Evolutionary conservation across 2,113 vertebrate genomes (phyloP).

Genomic region (Oncorhynchus kisutch): DNA sequence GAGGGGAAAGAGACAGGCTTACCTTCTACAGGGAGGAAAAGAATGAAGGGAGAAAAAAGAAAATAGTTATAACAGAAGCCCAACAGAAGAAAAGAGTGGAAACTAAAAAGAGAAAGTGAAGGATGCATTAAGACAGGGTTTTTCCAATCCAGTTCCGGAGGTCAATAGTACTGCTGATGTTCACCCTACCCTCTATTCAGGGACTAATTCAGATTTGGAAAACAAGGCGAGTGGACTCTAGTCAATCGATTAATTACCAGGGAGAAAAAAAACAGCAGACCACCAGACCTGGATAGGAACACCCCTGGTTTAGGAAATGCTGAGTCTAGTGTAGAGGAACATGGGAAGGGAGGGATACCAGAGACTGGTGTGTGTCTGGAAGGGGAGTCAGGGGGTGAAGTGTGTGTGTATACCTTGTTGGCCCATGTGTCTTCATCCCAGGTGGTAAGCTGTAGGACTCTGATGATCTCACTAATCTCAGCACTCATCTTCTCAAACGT

Average conservation of each 20-base stretch:
- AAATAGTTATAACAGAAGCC: slow-evolving; percentile 66
- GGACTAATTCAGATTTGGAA: too few species aligned
- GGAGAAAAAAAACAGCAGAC: too few species aligned
- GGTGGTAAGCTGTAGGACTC: slow-evolving; percentile 95
- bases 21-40: slow-evolving; percentile 98
- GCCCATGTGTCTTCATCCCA: slow-evolving; percentile 99
- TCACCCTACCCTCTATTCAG: too few species aligned
- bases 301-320: too few species aligned
- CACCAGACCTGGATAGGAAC: too few species aligned
- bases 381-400: neutral
- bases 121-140: neutral
- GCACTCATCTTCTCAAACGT: slow-evolving; percentile 97
- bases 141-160: too few species aligned
- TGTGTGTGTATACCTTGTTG: slow-evolving; percentile 80
- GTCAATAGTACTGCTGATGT: neutral
- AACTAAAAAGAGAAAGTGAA: slow-evolving; percentile 49
- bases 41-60: slow-evolving; percentile 79
- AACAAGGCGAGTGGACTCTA: too few species aligned
- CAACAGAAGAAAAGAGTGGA: slow-evolving; percentile 65
- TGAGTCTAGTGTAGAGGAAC: neutral
- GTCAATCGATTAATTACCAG: too few species aligned
- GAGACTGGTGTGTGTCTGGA: neutral
- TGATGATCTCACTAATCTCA: slow-evolving; percentile 95
- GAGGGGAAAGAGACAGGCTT: slow-evolving; percentile 83
- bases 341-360: neutral